Evolutionary conservation across 2,797 vertebrate species (phyloP), one percentile per base, ranked within the genome.

Genomic region (Tapera naevia): DNA sequence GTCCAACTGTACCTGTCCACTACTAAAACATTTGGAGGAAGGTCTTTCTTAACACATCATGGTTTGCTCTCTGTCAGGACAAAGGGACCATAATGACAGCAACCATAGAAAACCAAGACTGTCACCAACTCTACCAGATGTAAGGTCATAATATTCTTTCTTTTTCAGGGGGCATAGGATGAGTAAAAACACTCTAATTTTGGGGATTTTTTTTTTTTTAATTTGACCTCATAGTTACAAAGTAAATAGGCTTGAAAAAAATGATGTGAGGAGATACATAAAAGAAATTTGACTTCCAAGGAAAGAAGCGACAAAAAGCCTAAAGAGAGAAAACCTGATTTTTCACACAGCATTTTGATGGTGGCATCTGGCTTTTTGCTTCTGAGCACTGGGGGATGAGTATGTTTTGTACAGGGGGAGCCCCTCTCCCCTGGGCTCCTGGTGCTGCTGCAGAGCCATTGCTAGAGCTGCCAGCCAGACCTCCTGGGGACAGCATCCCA

Each of bases 341-440:
- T 48, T 64, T 51, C 19, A 16, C 10, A 11, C 21, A 22, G 16
- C 21, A 5, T n/a, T 54, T 45, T 32, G 22, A 12, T 19, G 32
- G 11, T 10, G n/a, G 18, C 15, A 6, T 17, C 15, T 14, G 9
- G 11, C 22, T 33, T 13, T 21, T 28, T 24, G 24, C 15, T 53
- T 51, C 25, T 39, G 35, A 46, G 33, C 2, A 6, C 27, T 7
- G 22, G 46, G 37, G 27, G 39, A 41, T 17, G 25, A 33, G 1
- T 16, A 6, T 0, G 2, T 15, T 41, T 25, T 18, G 12, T 6
- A 2, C 3, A 4, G 14, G 11, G 60, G 17, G 2, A 43, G 0
- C 12, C 35, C 22, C 11, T 35, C 32, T 72, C 46, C 14, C 39
- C 39, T 41, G 39, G 39, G 10, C 39, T 41, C 46, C 46, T 5